Evolutionary conservation across 2,797 vertebrate genomes (phyloP).

Genomic region (Poecile montanus): DNA sequence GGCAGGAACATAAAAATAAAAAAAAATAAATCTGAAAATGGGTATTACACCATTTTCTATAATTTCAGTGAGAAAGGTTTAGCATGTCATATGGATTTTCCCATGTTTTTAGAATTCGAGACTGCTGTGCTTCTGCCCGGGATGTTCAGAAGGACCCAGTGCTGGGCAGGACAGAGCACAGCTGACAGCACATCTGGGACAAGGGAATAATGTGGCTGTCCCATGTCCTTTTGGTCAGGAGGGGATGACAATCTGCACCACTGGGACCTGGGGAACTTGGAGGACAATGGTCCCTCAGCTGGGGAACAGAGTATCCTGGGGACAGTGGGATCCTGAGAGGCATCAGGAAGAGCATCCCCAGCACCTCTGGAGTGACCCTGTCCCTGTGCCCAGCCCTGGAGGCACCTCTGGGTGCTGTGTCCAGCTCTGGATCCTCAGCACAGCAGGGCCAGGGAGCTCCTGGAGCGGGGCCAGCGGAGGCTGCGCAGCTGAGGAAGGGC

Average conservation of each 20-base stretch:
- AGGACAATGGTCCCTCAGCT: neutral
- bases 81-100: neutral
- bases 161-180: neutral
- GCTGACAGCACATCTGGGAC: accelerated
- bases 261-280: neutral
- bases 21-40: neutral
- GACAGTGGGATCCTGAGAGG: too few relatives aligned
- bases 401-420: neutral
- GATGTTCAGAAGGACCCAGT: accelerated
- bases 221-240: neutral
- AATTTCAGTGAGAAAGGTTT: neutral
- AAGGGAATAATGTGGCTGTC: neutral
- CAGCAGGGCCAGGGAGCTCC: neutral
- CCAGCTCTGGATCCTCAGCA: neutral
- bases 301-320: neutral
- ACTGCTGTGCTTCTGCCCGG: accelerated
- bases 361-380: neutral
- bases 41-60: neutral
- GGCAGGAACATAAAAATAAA: neutral
- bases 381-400: neutral
- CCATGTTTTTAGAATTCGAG: neutral
- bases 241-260: neutral
- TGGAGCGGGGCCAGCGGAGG: neutral
- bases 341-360: neutral
- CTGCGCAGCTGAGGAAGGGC: neutral